phyloP scores from a whole-genome alignment of 1,140 invertebrate genomes.

The Tetramorium alpestre region DNA sequence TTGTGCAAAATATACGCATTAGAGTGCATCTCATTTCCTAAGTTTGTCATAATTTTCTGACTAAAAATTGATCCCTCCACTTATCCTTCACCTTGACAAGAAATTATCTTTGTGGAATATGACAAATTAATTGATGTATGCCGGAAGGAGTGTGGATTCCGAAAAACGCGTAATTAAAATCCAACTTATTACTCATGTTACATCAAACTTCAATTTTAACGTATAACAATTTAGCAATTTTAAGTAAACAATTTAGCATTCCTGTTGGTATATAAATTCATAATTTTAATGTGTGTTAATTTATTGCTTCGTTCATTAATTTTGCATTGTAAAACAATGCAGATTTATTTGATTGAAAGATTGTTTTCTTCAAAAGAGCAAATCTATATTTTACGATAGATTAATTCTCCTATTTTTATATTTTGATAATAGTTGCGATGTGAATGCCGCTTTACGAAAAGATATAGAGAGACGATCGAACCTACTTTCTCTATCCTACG shows the following conservation, averaged over 20 bases:
- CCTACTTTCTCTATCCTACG: constrained; percentile 19
- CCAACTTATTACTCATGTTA: neutral
- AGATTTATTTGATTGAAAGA: neutral
- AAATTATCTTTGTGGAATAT: neutral
- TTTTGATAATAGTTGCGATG: neutral
- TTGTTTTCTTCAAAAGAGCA: neutral
- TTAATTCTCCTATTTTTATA: neutral
- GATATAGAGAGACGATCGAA: constrained; percentile 18
- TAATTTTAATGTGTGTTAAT: neutral
- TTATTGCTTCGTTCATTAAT: neutral
- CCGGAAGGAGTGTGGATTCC: constrained; percentile 12
- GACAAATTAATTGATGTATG: neutral
- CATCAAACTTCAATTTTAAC: neutral
- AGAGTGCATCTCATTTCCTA: neutral
- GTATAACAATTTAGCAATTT: neutral
- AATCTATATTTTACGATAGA: neutral
- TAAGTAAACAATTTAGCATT: neutral
- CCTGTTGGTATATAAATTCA: neutral
- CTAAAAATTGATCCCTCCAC: neutral
- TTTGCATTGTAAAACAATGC: neutral
- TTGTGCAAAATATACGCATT: neutral
- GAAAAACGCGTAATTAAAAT: neutral
- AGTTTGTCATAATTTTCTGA: neutral
- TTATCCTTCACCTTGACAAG: neutral
- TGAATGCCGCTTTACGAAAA: constrained; percentile 18